These are phyloP conservation scores for Drosophila pegasa DNA, from an alignment of 2,888 invertebrate species.

Conservation along the genomic window DNA sequence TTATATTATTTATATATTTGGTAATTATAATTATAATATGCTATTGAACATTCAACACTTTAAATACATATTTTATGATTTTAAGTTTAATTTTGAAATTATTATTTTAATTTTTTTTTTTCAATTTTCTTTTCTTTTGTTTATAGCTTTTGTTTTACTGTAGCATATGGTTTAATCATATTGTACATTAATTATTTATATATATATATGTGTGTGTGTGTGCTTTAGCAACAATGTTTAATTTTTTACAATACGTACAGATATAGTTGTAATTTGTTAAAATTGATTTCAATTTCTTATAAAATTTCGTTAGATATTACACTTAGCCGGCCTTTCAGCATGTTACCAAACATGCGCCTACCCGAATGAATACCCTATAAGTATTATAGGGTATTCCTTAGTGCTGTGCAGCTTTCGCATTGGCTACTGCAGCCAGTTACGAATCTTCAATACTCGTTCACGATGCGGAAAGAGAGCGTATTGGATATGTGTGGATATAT, in stretches of 20 bases:
- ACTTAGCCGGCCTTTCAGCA: slow-evolving; percentile 69
- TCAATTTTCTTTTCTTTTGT: slow-evolving; percentile 25
- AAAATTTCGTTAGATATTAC: slow-evolving; percentile 72
- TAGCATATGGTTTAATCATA: slow-evolving; percentile 34
- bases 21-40: slow-evolving; percentile 58
- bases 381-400: slow-evolving; percentile 17
- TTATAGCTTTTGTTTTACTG: slow-evolving; percentile 17
- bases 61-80: slow-evolving; percentile 57
- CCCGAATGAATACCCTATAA: background rate
- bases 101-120: slow-evolving; percentile 23
- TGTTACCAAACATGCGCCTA: no score
- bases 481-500: slow-evolving; percentile 7
- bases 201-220: background rate
- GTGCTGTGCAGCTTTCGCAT: slow-evolving; percentile 13
- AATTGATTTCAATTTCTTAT: slow-evolving; percentile 26
- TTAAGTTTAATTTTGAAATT: slow-evolving; percentile 47
- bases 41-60: slow-evolving; percentile 77
- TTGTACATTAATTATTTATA: slow-evolving; percentile 47
- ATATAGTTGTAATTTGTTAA: slow-evolving; percentile 24
- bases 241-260: slow-evolving; percentile 60
- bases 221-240: slow-evolving; percentile 35
- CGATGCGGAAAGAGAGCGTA: background rate
- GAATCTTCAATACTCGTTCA: slow-evolving; percentile 13
- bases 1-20: slow-evolving; percentile 11
- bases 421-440: slow-evolving; percentile 22